Evolutionary conservation across 2,113 vertebrate genomes (phyloP).

Genomic region (Sterrhoptilus dennistouni): DNA sequence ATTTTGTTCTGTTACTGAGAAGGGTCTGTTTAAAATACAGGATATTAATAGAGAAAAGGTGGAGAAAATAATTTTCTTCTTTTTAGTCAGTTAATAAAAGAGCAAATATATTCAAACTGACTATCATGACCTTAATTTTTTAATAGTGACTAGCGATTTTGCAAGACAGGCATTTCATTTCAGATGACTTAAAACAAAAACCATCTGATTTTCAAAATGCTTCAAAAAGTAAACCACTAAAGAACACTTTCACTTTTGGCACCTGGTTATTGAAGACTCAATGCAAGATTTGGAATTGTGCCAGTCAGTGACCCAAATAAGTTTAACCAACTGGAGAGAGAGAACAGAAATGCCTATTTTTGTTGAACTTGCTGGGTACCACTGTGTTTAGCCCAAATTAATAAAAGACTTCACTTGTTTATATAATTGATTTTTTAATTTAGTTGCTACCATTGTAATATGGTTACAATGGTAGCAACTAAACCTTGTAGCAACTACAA

Average conservation of each 20-base stretch:
- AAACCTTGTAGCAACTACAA: not conserved
- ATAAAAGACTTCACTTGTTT: not conserved
- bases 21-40: not conserved
- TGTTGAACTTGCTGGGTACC: not conserved
- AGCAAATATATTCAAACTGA: not conserved
- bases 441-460: not conserved
- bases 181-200: not conserved
- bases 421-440: not conserved
- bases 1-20: not conserved
- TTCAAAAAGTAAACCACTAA: not conserved
- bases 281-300: not conserved
- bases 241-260: not conserved
- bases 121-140: not conserved
- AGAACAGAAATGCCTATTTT: not conserved
- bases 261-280: not conserved
- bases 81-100: not conserved
- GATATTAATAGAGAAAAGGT: not conserved
- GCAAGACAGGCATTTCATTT: not conserved
- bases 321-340: not conserved
- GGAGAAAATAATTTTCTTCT: not conserved
- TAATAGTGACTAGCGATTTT: not conserved
- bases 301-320: not conserved
- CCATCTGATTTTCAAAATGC: not conserved
- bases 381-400: not conserved
- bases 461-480: not conserved